Evolutionary conservation across 2,888 invertebrate species (phyloP).

Genomic region (Vannuccia rotundouncinata): DNA sequence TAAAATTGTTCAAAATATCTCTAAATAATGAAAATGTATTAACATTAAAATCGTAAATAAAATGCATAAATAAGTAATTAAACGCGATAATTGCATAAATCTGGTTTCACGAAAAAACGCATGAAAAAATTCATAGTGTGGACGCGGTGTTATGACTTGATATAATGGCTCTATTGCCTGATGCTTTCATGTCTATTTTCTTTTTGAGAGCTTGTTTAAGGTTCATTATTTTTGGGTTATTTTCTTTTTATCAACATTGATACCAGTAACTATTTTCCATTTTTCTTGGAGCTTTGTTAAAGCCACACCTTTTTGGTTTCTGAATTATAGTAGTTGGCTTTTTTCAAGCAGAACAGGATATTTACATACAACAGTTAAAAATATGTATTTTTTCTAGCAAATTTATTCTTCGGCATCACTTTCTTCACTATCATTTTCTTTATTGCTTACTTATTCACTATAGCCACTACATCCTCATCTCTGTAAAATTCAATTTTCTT

Average conservation of each 20-base stretch:
- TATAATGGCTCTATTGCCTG: not conserved
- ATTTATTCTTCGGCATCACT: not conserved
- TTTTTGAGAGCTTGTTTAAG: not conserved
- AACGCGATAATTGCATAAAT: too few relatives aligned
- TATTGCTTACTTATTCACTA: not conserved
- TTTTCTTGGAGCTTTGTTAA: not conserved
- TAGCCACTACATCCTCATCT: slow-evolving; percentile 9
- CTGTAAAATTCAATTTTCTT: not conserved
- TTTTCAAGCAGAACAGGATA: not conserved
- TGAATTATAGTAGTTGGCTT: not conserved
- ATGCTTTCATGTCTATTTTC: not conserved
- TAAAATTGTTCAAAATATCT: too few relatives aligned
- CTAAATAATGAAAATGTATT: too few relatives aligned
- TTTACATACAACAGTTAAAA: too few relatives aligned
- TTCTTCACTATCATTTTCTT: not conserved
- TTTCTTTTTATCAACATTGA: not conserved
- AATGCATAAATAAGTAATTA: too few relatives aligned
- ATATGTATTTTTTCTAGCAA: not conserved
- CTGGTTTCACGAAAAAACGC: too few relatives aligned
- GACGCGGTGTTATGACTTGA: too few relatives aligned
- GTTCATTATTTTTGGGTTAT: not conserved
- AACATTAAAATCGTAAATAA: too few relatives aligned
- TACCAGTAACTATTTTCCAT: not conserved
- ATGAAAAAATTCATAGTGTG: too few relatives aligned
- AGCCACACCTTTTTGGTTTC: not conserved